Conservation (phyloP, 2,888 invertebrate species). For the Brenthis hecate region DNA sequence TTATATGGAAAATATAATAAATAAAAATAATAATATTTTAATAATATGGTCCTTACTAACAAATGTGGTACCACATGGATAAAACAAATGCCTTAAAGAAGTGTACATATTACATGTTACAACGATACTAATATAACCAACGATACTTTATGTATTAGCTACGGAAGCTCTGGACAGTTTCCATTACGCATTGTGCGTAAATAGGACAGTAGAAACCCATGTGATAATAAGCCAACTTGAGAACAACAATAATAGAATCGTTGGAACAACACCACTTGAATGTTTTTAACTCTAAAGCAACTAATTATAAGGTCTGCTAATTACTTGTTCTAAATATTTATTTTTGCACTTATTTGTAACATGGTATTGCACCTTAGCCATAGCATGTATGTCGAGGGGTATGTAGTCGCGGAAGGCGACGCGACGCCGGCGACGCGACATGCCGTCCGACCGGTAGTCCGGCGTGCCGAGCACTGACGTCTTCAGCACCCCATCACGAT, state of each 20-base stretch:
- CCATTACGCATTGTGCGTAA: constrained; percentile 6
- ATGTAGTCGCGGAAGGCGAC: constrained; percentile 77
- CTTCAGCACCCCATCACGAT: constrained; percentile 36
- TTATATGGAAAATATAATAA: not conserved
- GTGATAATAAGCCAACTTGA: constrained; percentile 17
- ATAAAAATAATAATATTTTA: too few species aligned
- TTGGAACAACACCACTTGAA: constrained; percentile 7
- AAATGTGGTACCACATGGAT: too few species aligned
- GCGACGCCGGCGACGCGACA: constrained; percentile 76
- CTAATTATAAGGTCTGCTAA: constrained; percentile 1
- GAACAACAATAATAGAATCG: constrained; percentile 21
- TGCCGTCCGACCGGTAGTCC: constrained; percentile 56
- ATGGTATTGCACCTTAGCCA: constrained; percentile 65
- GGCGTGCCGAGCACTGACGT: constrained; percentile 66
- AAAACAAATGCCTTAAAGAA: too few species aligned
- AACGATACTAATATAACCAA: not conserved
- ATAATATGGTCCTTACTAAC: too few species aligned
- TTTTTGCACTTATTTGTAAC: constrained; percentile 9
- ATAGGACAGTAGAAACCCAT: constrained; percentile 21
- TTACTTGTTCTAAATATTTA: not conserved
- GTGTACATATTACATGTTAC: too few species aligned
- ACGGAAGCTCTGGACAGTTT: not conserved
- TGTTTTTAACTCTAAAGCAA: not conserved
- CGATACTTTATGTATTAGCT: too few species aligned
- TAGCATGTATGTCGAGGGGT: constrained; percentile 75